A percentile compares a stretch with the other conserved stretches of the same genome.
phyloP scores from a whole-genome alignment of 1,140 invertebrate species.

The Oedothorax gibbosus region DNA sequence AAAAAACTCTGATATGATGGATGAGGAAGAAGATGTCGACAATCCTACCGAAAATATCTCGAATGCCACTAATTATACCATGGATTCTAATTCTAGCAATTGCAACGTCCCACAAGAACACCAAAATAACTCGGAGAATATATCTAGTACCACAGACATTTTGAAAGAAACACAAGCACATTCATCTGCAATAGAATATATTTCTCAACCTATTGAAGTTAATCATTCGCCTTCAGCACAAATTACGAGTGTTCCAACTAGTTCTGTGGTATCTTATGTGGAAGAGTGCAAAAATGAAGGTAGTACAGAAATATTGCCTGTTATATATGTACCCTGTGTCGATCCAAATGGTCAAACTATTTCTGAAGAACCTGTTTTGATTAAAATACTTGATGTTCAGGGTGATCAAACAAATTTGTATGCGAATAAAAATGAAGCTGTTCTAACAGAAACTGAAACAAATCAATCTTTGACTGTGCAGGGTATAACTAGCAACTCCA shows the following conservation, averaged over 20 bases:
- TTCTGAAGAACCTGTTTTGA: slow-evolving; percentile 41
- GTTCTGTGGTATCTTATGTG: slow-evolving; percentile 17
- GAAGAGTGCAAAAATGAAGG: neutral
- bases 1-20: slow-evolving; percentile 29
- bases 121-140: too few species aligned
- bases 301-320: neutral
- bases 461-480: neutral
- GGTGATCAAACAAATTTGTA: neutral
- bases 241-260: neutral
- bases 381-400: slow-evolving; percentile 43
- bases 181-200: too few species aligned
- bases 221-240: too few species aligned
- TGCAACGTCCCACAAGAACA: too few species aligned
- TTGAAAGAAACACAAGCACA: too few species aligned
- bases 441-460: neutral
- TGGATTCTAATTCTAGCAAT: neutral
- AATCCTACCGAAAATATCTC: slow-evolving; percentile 6
- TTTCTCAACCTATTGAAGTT: too few species aligned
- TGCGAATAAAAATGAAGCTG: too few species aligned
- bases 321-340: neutral
- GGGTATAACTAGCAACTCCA: neutral
- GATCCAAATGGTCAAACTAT: neutral
- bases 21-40: slow-evolving; percentile 26
- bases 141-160: too few species aligned
- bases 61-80: neutral